phyloP scores from a whole-genome alignment of 1,140 invertebrate species.

The Meloidogyne exigua region DNA sequence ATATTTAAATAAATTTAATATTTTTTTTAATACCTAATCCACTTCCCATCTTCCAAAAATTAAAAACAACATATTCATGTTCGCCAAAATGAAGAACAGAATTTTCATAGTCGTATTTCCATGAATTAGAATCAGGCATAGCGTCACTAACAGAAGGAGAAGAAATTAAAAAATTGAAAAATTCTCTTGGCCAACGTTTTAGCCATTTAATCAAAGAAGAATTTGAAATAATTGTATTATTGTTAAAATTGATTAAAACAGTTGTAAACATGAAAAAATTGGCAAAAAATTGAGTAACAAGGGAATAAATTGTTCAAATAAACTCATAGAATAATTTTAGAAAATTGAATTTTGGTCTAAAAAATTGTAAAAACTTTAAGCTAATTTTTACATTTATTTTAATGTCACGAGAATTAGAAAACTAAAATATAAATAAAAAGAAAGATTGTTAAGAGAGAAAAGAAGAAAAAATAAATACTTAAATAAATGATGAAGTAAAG shows the following conservation, averaged over 20 bases:
- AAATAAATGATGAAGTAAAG: too few species aligned
- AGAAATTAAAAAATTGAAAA: conserved; percentile 7
- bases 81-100: conserved; percentile 31
- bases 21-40: conserved; percentile 9
- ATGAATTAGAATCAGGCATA: not conserved
- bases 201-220: conserved; percentile 6
- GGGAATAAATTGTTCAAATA: not conserved
- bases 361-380: not conserved
- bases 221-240: conserved; percentile 7
- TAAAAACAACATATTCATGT: conserved; percentile 33
- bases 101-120: conserved; percentile 8
- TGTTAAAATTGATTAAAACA: not conserved
- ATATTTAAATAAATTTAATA: too few species aligned
- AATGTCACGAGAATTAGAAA: not conserved
- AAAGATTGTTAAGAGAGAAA: not conserved
- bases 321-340: not conserved
- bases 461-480: not conserved
- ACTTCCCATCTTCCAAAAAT: conserved; percentile 37
- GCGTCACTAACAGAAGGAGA: conserved; percentile 12
- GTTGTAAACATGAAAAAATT: not conserved
- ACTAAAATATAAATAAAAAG: not conserved
- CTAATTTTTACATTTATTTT: not conserved
- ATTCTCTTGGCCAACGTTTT: conserved; percentile 21
- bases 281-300: not conserved
- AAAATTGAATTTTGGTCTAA: not conserved